Base-by-base conservation (phyloP, 2,113 vertebrate genomes). In the Brienomyrus brachyistius region DNA sequence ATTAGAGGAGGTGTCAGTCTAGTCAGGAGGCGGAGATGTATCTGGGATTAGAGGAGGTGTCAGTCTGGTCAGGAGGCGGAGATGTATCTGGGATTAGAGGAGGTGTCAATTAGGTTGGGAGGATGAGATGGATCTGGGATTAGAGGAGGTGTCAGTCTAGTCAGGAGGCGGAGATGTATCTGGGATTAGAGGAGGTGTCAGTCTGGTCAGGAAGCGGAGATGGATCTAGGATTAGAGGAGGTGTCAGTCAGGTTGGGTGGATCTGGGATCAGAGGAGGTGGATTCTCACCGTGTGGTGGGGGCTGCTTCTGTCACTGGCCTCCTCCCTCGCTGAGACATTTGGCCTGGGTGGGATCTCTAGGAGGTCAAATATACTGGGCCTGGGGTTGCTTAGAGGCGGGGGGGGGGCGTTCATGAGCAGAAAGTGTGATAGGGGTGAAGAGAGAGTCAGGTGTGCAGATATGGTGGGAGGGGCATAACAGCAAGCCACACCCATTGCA, bases 261-360 rank as follows among this genome's bases (percentile, higher is more conserved):
- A 66, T 27, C 62, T 66, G 62, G n/a, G n/a, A 66, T 31, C 4
- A 70, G 47, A 84, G 40, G 40, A 47, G 45, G 35, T 70, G 3
- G 62, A 19, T 80, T 11, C 40, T 6, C 92, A 94, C 93, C 93
- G 91, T 85, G 90, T 90, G 88, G n/a, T 88, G 80, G 43, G 70
- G 52, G 13, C 91, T 85, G 17, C 5, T 45, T 11, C 47, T 5
- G 2, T 74, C 27, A 31, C n/a, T 52, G 56, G 35, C 59, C 31
- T 17, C 13, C 10, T 90, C 43, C 1, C 15, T 70, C 51, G 45
- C 62, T 48, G n/a, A 7, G 21, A 62, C 27, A 62, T 27, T 87
- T 35, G 90, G 90, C 11, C 43, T 87, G 45, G 70, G 23, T 3
- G 11, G 48, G 7, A 83, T n/a, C n/a, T 27, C 54, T 66, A 91